Base-by-base conservation (phyloP, 2,888 invertebrate genomes). In the Plebejus anna region DNA sequence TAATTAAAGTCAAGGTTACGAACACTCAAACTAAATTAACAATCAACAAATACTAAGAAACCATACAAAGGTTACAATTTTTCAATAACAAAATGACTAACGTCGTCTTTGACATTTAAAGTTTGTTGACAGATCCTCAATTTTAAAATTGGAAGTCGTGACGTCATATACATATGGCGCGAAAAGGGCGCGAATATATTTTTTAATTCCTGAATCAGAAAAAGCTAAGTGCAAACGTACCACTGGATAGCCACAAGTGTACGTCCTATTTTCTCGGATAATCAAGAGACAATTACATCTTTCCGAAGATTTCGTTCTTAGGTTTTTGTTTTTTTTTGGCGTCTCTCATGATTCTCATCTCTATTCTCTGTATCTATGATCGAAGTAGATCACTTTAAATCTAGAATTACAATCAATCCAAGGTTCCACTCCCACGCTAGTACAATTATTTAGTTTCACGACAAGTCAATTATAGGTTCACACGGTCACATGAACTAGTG, bases 361-460 rank as follows among this genome's bases (percentile, higher is more conserved):
- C 22, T 28, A 61, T 61, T 22, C 22, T 22, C 22, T 22, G 22
- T 22, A 22, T 22, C 61, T 61, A 11, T 4, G 61, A 61, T 61
- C 61, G 11, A 61, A 61, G 22, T 61, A 28, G 61, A 59, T 59
- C 59, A 59, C 22, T 61, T 22, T 61, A 61, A 61, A 28, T 11
- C 28, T 61, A 28, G 9, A 61, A 28, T 28, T 61, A 28, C n/a
- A 9, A 32, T 61, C 11, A 4, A 61, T 28, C 61, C 61, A 61
- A 61, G 61, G 61, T 61, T 61, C 28, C 4, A 61, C 9, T 61
- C 61, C 61, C 61, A 61, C 61, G 61, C 28, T 28, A 61, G 7
- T 6, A 59, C 61, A 61, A 61, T 61, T 61, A 61, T 61, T 61
- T 61, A 61, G 61, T 61, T 61, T 61, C 61, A 59, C 59, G 22